A percentile compares a stretch with the other conserved stretches of the same genome.
Conservation (phyloP, 2,113 vertebrate genomes). For the Rhodinocichla rosea region DNA sequence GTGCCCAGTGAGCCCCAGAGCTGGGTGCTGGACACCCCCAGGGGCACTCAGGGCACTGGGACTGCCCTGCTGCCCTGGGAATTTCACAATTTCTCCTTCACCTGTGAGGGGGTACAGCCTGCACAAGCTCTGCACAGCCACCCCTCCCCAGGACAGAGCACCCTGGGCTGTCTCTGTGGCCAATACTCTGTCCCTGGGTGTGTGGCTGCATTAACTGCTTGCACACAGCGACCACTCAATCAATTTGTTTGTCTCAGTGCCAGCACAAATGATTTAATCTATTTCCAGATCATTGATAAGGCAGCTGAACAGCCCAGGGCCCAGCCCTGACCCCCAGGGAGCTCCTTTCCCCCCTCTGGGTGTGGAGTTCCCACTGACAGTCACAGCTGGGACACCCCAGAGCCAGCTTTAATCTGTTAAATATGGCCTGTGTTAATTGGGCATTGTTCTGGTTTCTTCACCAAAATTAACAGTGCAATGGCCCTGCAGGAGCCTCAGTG, state of each 20-base stretch:
- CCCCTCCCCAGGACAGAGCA: background rate
- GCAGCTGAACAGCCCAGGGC: background rate
- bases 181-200: background rate
- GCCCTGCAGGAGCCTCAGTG: background rate
- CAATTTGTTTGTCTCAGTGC: background rate
- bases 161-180: background rate
- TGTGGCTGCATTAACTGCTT: background rate
- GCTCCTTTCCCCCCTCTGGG: background rate
- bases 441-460: slow-evolving; percentile 25
- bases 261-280: slow-evolving; percentile 6
- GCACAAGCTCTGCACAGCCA: background rate
- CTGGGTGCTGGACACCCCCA: background rate
- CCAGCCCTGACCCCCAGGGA: background rate
- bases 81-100: background rate
- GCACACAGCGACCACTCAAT: background rate
- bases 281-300: slow-evolving; percentile 56
- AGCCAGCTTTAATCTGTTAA: slow-evolving; percentile 21
- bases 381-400: slow-evolving; percentile 14
- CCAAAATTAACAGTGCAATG: background rate
- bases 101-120: rapidly evolving
- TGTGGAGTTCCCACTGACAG: slow-evolving; percentile 21
- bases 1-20: background rate
- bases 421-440: background rate
- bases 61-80: background rate
- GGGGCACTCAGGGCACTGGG: background rate